Evolutionary conservation across 2,797 vertebrate genomes (phyloP), one percentile per base, ranked within the genome.

Genomic region (Sebastes wilsoni): DNA sequence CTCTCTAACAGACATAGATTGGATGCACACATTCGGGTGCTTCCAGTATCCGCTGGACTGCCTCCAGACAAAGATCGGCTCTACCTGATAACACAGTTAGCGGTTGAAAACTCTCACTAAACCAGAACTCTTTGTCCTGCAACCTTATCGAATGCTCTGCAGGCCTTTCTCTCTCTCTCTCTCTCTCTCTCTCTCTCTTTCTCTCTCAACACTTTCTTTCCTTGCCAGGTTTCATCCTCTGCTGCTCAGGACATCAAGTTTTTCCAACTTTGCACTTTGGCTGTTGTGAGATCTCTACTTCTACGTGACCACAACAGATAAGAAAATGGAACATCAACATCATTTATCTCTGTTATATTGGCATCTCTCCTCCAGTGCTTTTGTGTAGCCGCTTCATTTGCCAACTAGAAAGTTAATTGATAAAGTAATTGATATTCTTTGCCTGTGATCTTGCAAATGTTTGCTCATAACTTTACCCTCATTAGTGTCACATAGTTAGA

Each of bases 401-500:
- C 70, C 28, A 8, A 27, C 6, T 5, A 23, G 23, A 42, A 13
- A 30, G 32, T 42, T 69, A 58, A 89, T 56, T 56, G 46, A 74
- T 62, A 61, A 36, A 78, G 65, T 67, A 66, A 76, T 42, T 66
- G 20, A 82, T 71, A 77, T 64, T 77, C 71, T 60, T 60, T 60
- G 34, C 54, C 27, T 78, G 72, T 75, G 76, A 79, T 81, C 38
- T 75, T 49, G 34, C 3, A 46, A 73, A 56, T 66, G 54, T 72
- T 81, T 69, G 62, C 72, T 75, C 58, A 72, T 32, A 77, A 85
- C 55, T 61, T 75, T 61, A 75, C 34, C 61, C 62, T 81, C 82
- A 93, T 92, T 89, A 92, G 66, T 70, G 67, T 81, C 55, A 73
- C 42, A 73, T 6, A 74, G 61, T 82, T 77, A 86, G 72, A 79